Conservation (phyloP, 2,888 invertebrate species). For the Halictus quadricinctus region DNA sequence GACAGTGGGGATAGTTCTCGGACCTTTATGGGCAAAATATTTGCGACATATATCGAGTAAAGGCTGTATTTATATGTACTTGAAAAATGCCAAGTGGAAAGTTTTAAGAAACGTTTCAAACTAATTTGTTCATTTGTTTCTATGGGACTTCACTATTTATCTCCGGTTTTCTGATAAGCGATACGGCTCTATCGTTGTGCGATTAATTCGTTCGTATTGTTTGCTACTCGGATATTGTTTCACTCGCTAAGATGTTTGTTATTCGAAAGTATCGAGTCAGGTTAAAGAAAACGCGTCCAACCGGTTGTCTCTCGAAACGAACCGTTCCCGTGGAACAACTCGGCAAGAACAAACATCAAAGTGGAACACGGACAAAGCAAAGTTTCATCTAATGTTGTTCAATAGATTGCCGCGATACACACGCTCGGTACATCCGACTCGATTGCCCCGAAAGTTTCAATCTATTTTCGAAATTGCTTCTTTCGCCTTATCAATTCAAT, state of each 20-base stretch:
- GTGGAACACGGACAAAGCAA: slow-evolving; percentile 16
- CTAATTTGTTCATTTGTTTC: background rate
- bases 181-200: background rate
- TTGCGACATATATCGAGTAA: too few relatives aligned
- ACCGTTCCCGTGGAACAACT: slow-evolving; percentile 15
- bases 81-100: background rate
- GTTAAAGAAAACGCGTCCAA: slow-evolving; percentile 14
- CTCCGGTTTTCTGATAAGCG: background rate
- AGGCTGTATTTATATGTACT: background rate
- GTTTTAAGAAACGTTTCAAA: background rate
- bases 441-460: slow-evolving; percentile 39
- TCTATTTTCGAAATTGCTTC: slow-evolving; percentile 36
- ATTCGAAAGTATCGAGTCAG: background rate
- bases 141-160: background rate
- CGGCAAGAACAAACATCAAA: slow-evolving; percentile 31
- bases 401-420: slow-evolving; percentile 38
- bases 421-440: slow-evolving; percentile 10
- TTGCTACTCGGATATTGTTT: background rate
- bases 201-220: background rate
- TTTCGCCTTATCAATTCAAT: slow-evolving; percentile 26
- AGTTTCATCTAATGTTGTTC: slow-evolving; percentile 42
- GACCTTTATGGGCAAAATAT: too few relatives aligned
- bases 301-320: slow-evolving; percentile 12
- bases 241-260: background rate
- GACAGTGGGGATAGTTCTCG: too few relatives aligned